phyloP scores from a whole-genome alignment of 2,797 vertebrate genomes.

The Vireo griseus region DNA sequence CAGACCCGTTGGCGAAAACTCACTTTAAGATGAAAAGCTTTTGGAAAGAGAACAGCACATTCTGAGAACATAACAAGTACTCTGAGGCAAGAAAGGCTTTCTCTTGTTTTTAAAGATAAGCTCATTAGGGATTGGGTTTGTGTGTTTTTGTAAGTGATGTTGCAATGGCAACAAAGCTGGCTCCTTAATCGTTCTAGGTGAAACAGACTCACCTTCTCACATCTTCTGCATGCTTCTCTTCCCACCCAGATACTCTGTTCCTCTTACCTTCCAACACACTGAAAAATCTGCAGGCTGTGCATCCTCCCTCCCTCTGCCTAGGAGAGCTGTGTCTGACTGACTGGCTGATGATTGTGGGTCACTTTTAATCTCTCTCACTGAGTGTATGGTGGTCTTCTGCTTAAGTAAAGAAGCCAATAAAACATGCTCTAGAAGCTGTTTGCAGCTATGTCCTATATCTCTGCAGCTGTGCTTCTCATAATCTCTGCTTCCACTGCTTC shows the following conservation, averaged over 20 bases:
- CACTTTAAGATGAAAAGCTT: constrained; percentile 48
- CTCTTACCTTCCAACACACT: neutral
- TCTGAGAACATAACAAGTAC: constrained; percentile 43
- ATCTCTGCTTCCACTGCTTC: neutral
- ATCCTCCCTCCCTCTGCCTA: neutral
- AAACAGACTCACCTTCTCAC: constrained; percentile 12
- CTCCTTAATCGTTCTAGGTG: neutral
- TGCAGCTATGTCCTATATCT: neutral
- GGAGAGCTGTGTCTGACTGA: neutral
- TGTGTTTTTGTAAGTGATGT: constrained; percentile 33
- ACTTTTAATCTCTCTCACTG: neutral
- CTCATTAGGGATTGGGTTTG: constrained; percentile 24
- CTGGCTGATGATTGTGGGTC: neutral
- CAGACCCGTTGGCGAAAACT: constrained; percentile 1
- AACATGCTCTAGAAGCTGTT: neutral
- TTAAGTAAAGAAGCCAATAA: neutral
- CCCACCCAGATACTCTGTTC: neutral
- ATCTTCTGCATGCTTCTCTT: neutral
- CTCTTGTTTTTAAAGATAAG: constrained; percentile 54
- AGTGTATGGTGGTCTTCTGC: neutral
- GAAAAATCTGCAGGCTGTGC: neutral
- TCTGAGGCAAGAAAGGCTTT: constrained; percentile 28
- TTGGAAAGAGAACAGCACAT: constrained; percentile 50
- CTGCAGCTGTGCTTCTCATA: neutral
- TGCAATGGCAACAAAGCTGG: constrained; percentile 26